phyloP scores from a whole-genome alignment of 1,140 invertebrate species.

The Drosophila prosaltans region DNA sequence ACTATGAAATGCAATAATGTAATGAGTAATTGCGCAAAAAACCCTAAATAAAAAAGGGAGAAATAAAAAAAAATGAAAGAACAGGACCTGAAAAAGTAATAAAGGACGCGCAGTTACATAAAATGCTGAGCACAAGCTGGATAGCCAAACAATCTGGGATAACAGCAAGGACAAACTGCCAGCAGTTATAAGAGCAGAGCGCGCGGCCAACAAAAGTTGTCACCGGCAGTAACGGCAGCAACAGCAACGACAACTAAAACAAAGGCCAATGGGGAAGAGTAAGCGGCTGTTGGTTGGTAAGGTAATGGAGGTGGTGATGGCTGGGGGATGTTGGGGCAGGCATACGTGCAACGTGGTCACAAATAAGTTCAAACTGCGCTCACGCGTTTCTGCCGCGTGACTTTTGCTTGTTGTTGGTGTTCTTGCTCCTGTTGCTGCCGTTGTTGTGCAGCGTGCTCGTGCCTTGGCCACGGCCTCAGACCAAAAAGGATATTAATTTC shows the following conservation, averaged over 20 bases:
- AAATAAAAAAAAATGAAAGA: background rate
- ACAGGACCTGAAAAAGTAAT: slow-evolving; percentile 49
- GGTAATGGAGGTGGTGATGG: background rate
- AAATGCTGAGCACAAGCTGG: slow-evolving; percentile 34
- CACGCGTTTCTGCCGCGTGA: slow-evolving; percentile 48
- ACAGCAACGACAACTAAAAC: slow-evolving; percentile 38
- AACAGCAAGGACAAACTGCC: slow-evolving; percentile 54
- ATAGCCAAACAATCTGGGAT: slow-evolving; percentile 69
- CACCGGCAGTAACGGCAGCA: slow-evolving; percentile 57
- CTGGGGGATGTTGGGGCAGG: slow-evolving; percentile 4
- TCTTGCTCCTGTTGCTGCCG: background rate
- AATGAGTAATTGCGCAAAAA: slow-evolving; percentile 80
- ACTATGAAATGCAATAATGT: slow-evolving; percentile 79
- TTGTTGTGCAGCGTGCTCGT: slow-evolving; percentile 32
- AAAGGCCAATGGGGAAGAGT: slow-evolving; percentile 40
- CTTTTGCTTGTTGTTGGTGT: slow-evolving; percentile 18
- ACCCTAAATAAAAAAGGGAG: background rate
- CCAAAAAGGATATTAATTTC: slow-evolving; percentile 82
- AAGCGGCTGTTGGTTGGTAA: slow-evolving; percentile 4
- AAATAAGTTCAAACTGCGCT: slow-evolving; percentile 66
- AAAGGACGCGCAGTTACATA: slow-evolving; percentile 69
- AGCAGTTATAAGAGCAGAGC: slow-evolving; percentile 59
- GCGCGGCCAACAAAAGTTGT: slow-evolving; percentile 69
- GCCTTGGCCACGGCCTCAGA: slow-evolving; percentile 33
- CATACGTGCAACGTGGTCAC: slow-evolving; percentile 72